phyloP scores from a whole-genome alignment of 2,797 vertebrate genomes.

The Acanthornis magna region DNA sequence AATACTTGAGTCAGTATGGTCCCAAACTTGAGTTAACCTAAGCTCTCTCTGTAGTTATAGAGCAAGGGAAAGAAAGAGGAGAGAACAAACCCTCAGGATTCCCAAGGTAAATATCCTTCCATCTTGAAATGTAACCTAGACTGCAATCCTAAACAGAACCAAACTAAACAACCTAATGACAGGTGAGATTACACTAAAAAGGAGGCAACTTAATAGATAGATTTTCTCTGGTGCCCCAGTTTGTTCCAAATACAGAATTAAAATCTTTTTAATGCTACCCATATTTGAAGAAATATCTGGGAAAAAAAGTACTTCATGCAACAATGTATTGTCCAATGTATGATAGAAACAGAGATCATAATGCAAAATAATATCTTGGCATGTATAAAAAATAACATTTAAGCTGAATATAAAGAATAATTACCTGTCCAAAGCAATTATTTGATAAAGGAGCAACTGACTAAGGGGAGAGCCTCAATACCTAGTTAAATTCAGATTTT shows the following conservation, averaged over 20 bases:
- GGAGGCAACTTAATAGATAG: neutral
- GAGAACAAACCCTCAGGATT: neutral
- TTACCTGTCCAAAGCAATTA: neutral
- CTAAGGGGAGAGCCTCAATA: neutral
- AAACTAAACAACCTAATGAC: neutral
- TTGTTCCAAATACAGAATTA: neutral
- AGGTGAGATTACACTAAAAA: neutral
- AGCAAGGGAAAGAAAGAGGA: neutral
- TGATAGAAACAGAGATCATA: neutral
- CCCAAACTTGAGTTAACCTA: neutral
- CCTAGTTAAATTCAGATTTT: neutral
- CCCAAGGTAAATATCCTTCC: neutral
- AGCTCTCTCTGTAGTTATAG: neutral
- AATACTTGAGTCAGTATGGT: neutral
- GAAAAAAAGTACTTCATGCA: neutral
- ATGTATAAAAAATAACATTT: neutral
- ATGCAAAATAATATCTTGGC: neutral
- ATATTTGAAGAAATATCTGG: neutral
- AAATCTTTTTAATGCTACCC: neutral
- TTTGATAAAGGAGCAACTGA: neutral
- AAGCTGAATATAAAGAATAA: neutral
- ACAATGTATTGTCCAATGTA: neutral
- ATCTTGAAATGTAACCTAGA: neutral
- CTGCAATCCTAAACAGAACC: neutral
- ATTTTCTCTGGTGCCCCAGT: neutral